phyloP scores from a whole-genome alignment of 2,113 vertebrate species.

The Tiliqua scincoides region DNA sequence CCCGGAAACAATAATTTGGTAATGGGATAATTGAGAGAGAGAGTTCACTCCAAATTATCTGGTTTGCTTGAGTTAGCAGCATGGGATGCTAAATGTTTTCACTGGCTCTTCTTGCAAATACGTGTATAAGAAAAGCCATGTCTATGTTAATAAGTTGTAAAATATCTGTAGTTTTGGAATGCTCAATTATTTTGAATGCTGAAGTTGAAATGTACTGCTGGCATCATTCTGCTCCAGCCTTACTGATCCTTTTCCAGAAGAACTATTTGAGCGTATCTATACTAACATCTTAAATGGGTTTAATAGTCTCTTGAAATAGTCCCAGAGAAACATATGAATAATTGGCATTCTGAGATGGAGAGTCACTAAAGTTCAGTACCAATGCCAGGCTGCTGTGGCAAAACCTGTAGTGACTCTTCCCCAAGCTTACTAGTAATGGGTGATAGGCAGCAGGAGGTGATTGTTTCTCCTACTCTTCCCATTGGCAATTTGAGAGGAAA shows the following conservation, averaged over 20 bases:
- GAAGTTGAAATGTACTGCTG: neutral
- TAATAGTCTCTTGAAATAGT: neutral
- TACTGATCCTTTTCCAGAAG: neutral
- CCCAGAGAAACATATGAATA: neutral
- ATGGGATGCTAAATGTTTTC: neutral
- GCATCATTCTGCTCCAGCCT: neutral
- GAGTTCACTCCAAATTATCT: neutral
- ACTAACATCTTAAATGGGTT: neutral
- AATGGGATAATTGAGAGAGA: neutral
- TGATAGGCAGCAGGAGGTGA: no score
- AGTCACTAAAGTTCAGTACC: no score
- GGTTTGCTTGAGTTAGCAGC: neutral
- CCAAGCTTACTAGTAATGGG: no score
- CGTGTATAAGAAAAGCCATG: neutral
- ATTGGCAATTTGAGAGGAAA: no score
- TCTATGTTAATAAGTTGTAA: neutral
- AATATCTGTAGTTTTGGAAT: neutral
- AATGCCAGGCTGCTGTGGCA: no score
- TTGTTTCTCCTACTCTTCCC: no score
- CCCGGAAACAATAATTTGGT: neutral
- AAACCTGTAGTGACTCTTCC: no score
- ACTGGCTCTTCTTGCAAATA: neutral
- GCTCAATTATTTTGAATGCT: neutral
- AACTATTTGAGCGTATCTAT: neutral
- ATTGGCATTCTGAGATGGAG: neutral